A percentile compares a stretch with the other conserved stretches of the same genome.
Evolutionary conservation across 2,113 vertebrate genomes (phyloP).

Genomic region (Fulmarus glacialis): DNA sequence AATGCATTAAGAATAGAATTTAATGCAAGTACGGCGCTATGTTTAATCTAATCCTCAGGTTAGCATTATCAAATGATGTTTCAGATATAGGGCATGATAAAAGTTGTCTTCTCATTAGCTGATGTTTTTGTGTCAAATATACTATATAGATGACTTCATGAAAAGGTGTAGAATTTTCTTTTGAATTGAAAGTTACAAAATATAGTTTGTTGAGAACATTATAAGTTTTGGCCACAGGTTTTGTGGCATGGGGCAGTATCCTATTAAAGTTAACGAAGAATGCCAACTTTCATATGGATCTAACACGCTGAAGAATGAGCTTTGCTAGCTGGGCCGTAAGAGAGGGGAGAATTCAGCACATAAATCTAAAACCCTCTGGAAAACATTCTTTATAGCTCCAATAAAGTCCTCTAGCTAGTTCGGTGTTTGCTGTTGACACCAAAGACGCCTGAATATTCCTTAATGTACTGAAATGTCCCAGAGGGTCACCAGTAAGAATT

Average conservation of each 20-base stretch:
- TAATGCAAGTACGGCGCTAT: background rate
- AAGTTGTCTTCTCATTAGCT: background rate
- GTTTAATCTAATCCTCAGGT: background rate
- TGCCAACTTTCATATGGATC: background rate
- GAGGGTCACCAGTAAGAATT: background rate
- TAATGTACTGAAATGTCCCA: background rate
- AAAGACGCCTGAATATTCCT: slow-evolving; percentile 27
- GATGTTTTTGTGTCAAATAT: background rate
- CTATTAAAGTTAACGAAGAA: background rate
- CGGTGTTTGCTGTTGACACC: slow-evolving; percentile 18
- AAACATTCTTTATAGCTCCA: background rate
- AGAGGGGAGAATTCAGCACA: background rate
- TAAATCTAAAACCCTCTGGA: slow-evolving; percentile 12
- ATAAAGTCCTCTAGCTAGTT: background rate
- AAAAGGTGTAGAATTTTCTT: background rate
- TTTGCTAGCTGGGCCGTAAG: background rate
- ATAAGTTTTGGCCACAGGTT: background rate
- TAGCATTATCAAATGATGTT: background rate
- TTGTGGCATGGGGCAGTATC: background rate
- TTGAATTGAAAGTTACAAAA: background rate
- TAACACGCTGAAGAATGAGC: background rate
- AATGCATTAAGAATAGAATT: background rate
- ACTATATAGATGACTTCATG: background rate
- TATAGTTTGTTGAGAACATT: background rate
- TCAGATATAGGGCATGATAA: background rate